Percentiles rank a stretch among this genome's conserved stretches.
phyloP scores from a whole-genome alignment of 2,113 vertebrate genomes.

The Ptilorrhoa leucosticta region DNA sequence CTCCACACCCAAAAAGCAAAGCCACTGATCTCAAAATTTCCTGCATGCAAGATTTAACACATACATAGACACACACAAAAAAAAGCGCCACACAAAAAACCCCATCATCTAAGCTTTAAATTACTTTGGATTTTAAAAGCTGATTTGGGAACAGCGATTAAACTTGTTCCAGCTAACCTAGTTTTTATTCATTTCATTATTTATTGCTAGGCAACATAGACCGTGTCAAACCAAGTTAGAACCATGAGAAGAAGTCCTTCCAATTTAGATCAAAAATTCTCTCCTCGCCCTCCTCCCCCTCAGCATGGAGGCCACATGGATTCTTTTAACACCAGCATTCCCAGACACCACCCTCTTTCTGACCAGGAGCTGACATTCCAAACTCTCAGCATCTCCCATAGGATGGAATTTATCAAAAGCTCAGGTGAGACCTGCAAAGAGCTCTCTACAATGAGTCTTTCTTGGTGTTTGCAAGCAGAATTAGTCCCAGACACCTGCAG shows the following conservation, averaged over 20 bases:
- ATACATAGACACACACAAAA: not conserved
- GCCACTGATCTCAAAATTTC: constrained; percentile 14
- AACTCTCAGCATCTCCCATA: not conserved
- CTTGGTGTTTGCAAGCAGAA: not conserved
- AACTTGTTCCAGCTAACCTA: constrained; percentile 64
- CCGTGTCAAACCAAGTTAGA: constrained; percentile 39
- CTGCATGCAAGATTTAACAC: not conserved
- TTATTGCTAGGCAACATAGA: constrained; percentile 64
- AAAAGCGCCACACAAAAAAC: not conserved
- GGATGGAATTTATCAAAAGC: not conserved
- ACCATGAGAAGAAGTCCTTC: constrained; percentile 35
- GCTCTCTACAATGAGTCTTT: not conserved
- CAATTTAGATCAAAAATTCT: constrained; percentile 5
- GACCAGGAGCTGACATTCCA: not conserved
- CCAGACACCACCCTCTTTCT: not conserved
- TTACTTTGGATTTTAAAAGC: constrained; percentile 58
- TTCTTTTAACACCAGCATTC: not conserved
- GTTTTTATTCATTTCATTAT: constrained; percentile 61
- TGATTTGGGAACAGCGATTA: constrained; percentile 57
- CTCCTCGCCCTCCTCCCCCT: not conserved
- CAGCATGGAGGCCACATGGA: not conserved
- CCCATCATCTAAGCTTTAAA: constrained; percentile 40
- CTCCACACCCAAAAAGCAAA: constrained; percentile 22
- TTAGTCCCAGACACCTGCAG: not conserved
- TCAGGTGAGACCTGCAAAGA: not conserved